phyloP scores from a whole-genome alignment of 2,113 vertebrate genomes.

The Mustelus asterias region DNA sequence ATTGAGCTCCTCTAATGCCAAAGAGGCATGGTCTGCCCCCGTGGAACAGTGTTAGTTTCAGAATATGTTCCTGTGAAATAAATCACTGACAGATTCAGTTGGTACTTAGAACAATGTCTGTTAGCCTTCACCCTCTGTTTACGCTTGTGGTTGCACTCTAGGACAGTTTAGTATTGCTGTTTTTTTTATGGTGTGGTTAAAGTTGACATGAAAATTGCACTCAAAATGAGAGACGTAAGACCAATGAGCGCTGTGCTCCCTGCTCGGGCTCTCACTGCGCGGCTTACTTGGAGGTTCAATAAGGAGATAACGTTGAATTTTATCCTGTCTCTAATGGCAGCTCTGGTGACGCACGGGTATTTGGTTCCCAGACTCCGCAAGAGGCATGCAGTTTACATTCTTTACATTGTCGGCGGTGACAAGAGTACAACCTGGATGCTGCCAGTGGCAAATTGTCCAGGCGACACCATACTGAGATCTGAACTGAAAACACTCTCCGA shows the following conservation, averaged over 20 bases:
- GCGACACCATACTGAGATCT: neutral
- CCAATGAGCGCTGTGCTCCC: neutral
- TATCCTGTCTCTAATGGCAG: neutral
- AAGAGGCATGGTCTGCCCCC: slow-evolving; percentile 48
- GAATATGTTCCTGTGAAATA: slow-evolving; percentile 3
- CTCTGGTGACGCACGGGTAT: neutral
- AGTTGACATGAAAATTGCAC: slow-evolving; percentile 19
- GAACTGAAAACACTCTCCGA: neutral
- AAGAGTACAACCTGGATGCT: neutral
- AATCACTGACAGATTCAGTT: slow-evolving; percentile 28
- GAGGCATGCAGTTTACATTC: neutral
- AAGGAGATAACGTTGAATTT: neutral
- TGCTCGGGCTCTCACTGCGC: neutral
- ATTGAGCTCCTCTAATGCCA: slow-evolving; percentile 49
- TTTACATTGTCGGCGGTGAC: neutral
- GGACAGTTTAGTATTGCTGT: slow-evolving; percentile 6
- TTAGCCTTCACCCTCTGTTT: slow-evolving; percentile 15
- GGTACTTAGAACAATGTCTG: slow-evolving; percentile 35
- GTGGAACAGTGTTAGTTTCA: neutral
- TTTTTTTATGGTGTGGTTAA: slow-evolving; percentile 29
- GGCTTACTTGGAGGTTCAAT: neutral
- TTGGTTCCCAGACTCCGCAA: neutral
- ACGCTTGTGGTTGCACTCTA: slow-evolving; percentile 29
- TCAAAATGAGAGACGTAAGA: neutral
- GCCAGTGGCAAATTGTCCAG: neutral